Conservation (phyloP, 2,113 vertebrate genomes). For the Rhynchomys soricoides region DNA sequence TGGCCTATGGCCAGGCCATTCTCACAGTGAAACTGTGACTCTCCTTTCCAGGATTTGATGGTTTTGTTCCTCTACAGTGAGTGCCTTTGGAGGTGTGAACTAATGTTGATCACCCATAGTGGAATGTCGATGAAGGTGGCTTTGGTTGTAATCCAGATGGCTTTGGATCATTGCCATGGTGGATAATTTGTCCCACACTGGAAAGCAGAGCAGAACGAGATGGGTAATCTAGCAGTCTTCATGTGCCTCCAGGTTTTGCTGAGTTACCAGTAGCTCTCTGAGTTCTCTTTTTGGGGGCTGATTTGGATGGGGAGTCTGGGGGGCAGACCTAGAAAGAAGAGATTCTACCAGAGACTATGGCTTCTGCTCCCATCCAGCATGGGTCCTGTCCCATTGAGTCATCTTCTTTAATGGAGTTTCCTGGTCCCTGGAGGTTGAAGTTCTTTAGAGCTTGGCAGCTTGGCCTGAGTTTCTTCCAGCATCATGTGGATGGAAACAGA, state of each 20-base stretch:
- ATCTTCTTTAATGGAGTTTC: background rate
- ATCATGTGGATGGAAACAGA: conserved; percentile 23
- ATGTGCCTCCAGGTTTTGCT: background rate
- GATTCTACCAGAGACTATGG: background rate
- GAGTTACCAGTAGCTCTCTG: background rate
- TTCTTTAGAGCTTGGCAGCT: conserved; percentile 20
- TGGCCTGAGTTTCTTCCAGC: background rate
- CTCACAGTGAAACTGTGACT: background rate
- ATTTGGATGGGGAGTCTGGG: background rate
- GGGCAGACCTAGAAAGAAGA: background rate
- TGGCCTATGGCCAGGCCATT: background rate
- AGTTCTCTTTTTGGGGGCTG: background rate
- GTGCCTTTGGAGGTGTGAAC: background rate
- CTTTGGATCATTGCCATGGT: background rate
- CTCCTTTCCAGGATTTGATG: background rate
- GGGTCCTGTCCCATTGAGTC: background rate
- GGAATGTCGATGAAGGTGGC: background rate
- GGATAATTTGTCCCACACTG: background rate
- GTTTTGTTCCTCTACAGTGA: background rate
- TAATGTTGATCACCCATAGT: background rate
- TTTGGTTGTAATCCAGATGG: background rate
- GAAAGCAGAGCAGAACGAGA: background rate
- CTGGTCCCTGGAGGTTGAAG: background rate
- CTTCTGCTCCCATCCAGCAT: background rate
- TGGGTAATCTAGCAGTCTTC: background rate